Percentiles rank a stretch among this genome's conserved stretches.
These are phyloP conservation scores for Coregonus clupeaformis DNA, from an alignment of 2,113 vertebrate species.

Conservation along the genomic window DNA sequence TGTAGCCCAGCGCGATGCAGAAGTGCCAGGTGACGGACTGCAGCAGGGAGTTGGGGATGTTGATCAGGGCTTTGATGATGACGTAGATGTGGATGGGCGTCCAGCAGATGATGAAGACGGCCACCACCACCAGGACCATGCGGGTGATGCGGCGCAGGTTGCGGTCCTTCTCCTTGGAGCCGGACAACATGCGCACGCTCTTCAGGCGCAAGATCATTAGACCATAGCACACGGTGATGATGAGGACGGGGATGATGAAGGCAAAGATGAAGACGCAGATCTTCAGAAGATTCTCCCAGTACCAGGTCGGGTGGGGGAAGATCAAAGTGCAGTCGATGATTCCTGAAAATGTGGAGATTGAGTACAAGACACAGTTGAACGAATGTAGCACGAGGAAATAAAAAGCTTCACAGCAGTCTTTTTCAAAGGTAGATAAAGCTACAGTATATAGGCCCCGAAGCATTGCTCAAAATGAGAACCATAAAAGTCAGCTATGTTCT, in stretches of 20 bases:
- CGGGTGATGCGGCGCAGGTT: constrained; percentile 95
- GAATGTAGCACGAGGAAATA: not conserved
- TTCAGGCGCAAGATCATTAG: constrained; percentile 97
- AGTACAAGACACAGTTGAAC: not conserved
- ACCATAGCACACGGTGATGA: constrained; percentile 96
- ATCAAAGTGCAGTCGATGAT: constrained; percentile 88
- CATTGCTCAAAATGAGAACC: too few species aligned
- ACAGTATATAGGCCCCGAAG: too few species aligned
- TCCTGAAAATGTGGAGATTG: constrained; percentile 54
- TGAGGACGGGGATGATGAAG: constrained; percentile 97
- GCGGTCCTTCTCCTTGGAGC: constrained; percentile 97
- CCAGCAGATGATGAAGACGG: constrained; percentile 98
- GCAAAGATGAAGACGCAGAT: constrained; percentile 99
- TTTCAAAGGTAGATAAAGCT: too few species aligned
- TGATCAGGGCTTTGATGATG: constrained; percentile 92
- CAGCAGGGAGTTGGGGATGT: constrained; percentile 89
- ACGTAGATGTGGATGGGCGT: constrained; percentile 98
- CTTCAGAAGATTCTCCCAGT: constrained; percentile 97
- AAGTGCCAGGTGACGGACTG: constrained; percentile 98
- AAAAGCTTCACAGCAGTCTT: not conserved
- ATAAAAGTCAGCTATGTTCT: too few species aligned
- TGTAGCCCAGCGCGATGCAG: constrained; percentile 97
- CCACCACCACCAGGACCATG: constrained; percentile 98
- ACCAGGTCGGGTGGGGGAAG: constrained; percentile 94
- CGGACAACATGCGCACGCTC: constrained; percentile 96